Evolutionary conservation across 2,888 invertebrate genomes (phyloP), one percentile per base, ranked within the genome.

Genomic region (Teinopalpus imperialis): DNA sequence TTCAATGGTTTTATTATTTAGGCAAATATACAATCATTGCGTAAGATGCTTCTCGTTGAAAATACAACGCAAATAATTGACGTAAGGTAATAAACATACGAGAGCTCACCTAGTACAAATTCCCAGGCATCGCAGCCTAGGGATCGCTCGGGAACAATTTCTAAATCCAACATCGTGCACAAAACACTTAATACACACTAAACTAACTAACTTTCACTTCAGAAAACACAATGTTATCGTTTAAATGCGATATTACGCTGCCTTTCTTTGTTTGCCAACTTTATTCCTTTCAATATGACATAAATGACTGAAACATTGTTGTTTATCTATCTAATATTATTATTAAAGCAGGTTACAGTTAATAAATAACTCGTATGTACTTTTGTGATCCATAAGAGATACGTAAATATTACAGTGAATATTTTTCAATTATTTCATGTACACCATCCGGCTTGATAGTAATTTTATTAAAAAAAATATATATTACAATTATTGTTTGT

Each of bases 71-170:
- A 89, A 85, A 89, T 75, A 71, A 75, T 80, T 81, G 86, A 86
- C 82, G 81, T 85, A 80, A 74, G 76, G 76, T 71, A 69, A 77
- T 78, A 83, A 81, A 81, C 80, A 80, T 68, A 74, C 57, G 58
- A 64, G 59, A 72, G 89, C 94, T 93, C 90, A 96, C 97, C 97
- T 90, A 97, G 90, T 81, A 97, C 93, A 90, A 98, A 98, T 91
- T 98, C 98, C 98, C 98, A 98, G 91, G 97, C 95, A 89, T 98
- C 98, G 86, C 97, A 97, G 88, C 98, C 97, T 76, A 98, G 92
- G 69, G 97, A 97, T 73, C 95, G 93, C 90, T 98, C 98, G 65
- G 98, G 98, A 79, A 97, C 93, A 71, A 98, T 96, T 92, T 98
- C 98, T 80, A 98, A 92, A 89, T 98, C 97, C 90, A 98, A 92